These are phyloP conservation scores for Naja naja DNA, from an alignment of 2,113 vertebrate species.

Conservation along the genomic window DNA sequence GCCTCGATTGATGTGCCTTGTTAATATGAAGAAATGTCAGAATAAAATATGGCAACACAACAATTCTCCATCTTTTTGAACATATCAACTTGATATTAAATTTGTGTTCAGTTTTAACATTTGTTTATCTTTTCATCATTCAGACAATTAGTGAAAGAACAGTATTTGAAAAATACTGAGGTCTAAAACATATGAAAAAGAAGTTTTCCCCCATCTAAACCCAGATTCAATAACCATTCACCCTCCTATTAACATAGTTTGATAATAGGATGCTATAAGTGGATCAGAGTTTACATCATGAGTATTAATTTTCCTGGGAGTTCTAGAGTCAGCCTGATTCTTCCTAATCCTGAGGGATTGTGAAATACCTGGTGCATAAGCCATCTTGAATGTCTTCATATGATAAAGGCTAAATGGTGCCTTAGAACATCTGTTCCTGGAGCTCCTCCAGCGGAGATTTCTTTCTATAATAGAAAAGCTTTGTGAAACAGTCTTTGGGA, in stretches of 20 bases:
- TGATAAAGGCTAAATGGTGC: constrained; percentile 12
- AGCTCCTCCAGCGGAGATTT: constrained; percentile 12
- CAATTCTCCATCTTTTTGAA: constrained; percentile 1
- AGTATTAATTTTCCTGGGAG: constrained; percentile 8
- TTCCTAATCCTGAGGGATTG: constrained; percentile 11
- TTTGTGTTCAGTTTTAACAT: neutral
- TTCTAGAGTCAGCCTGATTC: constrained; percentile 29
- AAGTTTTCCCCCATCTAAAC: neutral
- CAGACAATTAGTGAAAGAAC: neutral
- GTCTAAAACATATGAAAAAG: constrained; percentile 5
- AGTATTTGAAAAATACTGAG: neutral
- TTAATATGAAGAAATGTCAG: neutral
- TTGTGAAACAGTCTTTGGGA: constrained; percentile 30
- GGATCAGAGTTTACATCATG: neutral
- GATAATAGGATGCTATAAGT: constrained; percentile 1
- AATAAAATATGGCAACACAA: neutral
- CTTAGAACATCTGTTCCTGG: constrained; percentile 1
- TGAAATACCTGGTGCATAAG: constrained; percentile 13
- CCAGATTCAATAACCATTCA: constrained; percentile 1
- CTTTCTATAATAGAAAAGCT: constrained; percentile 33
- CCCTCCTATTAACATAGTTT: neutral
- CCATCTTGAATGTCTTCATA: constrained; percentile 14
- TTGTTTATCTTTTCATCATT: constrained; percentile 6
- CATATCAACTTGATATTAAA: neutral
- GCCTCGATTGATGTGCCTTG: neutral